Base-by-base conservation (phyloP, 1,140 invertebrate species). In the Spodoptera litura region DNA sequence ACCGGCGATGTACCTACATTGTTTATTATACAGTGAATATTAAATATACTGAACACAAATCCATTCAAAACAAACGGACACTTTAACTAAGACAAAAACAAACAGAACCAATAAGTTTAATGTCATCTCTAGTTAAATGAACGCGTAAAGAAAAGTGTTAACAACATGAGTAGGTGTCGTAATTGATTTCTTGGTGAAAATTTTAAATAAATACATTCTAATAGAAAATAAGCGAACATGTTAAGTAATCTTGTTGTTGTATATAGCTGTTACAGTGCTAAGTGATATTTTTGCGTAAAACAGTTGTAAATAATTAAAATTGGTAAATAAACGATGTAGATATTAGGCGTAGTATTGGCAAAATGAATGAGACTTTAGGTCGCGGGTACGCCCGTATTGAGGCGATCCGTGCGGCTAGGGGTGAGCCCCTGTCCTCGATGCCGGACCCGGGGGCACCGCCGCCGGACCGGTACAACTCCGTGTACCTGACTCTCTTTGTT, bases 401-500 rank as follows among this genome's bases (percentile, higher is more conserved):
- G 83, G 90, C 89, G 51, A 93, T 91, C 55, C 87, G 88, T 4
- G 93, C 88, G 38, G 92, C 88, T 8, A 83, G 91, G 6, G 89
- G 89, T 0, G 92, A 94, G 82, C 91, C 88, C 59, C 82, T 90
- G 68, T 87, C 89, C 3, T 86, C 85, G 13, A 84, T 91, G 73
- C 95, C 96, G 11, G 92, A 95, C 74, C 88, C 93, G 53, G 89
- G 83, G 10, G 90, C 88, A 52, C 96, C 97, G 31, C 97, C 97
- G 10, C 96, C 96, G 75, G 97, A 98, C 93, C 96, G 96, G 84
- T 97, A 96, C 90, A 97, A 97, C 90, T 95, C 96, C 25, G 97
- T 98, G 66, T 98, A 98, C 88, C 88, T 98, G 66, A 96, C 97
- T 0, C 95, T 99, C 55, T 95, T 98, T 6, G 94, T 98, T 35